A percentile compares a stretch with the other conserved stretches of the same genome.
These are phyloP conservation scores for Drosophila obscura DNA, from an alignment of 1,140 invertebrate genomes.

Conservation along the genomic window DNA sequence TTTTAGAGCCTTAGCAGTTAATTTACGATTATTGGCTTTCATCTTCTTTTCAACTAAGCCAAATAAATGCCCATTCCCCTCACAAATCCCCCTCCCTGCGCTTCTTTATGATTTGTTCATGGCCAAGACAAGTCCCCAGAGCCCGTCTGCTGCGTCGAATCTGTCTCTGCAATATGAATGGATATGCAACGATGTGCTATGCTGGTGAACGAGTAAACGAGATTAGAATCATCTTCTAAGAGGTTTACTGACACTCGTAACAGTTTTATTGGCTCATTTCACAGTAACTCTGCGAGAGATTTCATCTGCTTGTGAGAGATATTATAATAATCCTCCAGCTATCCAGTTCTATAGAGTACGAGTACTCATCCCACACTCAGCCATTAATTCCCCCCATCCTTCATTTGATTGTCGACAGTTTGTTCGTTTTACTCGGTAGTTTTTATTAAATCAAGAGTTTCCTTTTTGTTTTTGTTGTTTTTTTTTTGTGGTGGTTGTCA, in stretches of 20 bases:
- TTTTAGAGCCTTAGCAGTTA: conserved; percentile 43
- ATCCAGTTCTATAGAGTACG: too few species aligned
- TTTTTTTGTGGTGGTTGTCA: conserved; percentile 59
- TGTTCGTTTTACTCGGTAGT: conserved; percentile 61
- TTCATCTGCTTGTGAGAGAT: too few species aligned
- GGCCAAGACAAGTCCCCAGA: conserved; percentile 15
- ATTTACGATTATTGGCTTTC: conserved; percentile 70
- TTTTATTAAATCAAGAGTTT: conserved; percentile 73
- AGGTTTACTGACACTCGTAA: too few species aligned
- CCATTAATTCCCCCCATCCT: neutral
- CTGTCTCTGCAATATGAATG: conserved; percentile 12
- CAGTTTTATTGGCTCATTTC: too few species aligned
- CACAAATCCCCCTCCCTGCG: neutral
- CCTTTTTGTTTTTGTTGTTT: conserved; percentile 41
- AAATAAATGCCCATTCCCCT: conserved; percentile 26
- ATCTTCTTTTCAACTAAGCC: conserved; percentile 15
- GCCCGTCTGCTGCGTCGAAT: too few species aligned
- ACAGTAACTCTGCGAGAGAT: too few species aligned
- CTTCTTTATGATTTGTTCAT: conserved; percentile 32
- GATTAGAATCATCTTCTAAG: too few species aligned
- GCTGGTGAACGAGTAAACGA: neutral
- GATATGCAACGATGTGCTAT: conserved; percentile 7
- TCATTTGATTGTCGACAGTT: neutral
- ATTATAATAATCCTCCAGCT: too few species aligned
- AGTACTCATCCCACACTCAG: too few species aligned